phyloP scores from a whole-genome alignment of 2,888 invertebrate genomes.

The Polyommatus icarus region DNA sequence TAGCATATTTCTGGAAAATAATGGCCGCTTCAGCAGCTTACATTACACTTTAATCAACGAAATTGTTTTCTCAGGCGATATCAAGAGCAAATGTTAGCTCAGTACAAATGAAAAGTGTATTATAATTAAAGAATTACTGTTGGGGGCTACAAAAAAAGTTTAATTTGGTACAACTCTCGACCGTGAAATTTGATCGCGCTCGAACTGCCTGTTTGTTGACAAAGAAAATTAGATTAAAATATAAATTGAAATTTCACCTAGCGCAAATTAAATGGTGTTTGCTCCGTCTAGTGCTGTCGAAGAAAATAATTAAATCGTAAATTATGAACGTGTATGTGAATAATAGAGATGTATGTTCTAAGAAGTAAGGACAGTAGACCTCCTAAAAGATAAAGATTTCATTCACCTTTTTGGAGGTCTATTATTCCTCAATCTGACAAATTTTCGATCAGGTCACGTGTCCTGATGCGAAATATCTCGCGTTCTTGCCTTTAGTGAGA shows the following conservation, averaged over 20 bases:
- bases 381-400: neutral
- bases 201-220: constrained; percentile 40
- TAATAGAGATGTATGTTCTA: neutral
- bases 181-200: constrained; percentile 40
- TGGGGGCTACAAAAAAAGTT: constrained; percentile 34
- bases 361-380: too few relatives aligned
- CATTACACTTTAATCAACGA: neutral
- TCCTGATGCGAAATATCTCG: too few relatives aligned
- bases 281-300: neutral
- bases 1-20: neutral
- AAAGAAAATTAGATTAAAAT: constrained; percentile 38
- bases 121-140: constrained; percentile 24
- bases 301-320: neutral
- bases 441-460: too few relatives aligned
- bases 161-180: constrained; percentile 39
- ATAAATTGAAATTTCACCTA: constrained; percentile 33
- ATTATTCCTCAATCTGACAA: too few relatives aligned
- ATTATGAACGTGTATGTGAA: neutral
- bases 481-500: too few relatives aligned
- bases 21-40: neutral
- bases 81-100: constrained; percentile 10
- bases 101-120: constrained; percentile 20
- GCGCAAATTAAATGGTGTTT: constrained; percentile 23
- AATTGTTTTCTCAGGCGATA: constrained; percentile 11
- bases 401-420: neutral